Evolutionary conservation across 2,797 vertebrate genomes (phyloP).

Genomic region (Emydoidea blandingii): DNA sequence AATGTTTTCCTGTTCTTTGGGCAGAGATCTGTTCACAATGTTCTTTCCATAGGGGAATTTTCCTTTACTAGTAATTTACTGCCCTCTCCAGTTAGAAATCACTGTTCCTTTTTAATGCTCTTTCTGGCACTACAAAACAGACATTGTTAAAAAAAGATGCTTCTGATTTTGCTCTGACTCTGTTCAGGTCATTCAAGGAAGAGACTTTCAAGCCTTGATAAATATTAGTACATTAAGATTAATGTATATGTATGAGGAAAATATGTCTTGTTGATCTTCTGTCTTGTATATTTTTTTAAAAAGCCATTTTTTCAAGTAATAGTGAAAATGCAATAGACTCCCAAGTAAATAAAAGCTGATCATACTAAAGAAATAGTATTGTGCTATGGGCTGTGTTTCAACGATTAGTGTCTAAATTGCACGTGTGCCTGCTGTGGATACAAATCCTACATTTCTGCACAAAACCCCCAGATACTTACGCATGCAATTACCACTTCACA

Average conservation of each 20-base stretch:
- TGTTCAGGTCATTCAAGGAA: constrained; percentile 11
- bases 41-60: constrained; percentile 5
- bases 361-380: not conserved
- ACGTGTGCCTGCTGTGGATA: not conserved
- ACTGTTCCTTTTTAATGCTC: not conserved
- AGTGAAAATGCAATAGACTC: not conserved
- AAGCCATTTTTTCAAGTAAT: not conserved
- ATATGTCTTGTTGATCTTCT: not conserved
- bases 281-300: not conserved
- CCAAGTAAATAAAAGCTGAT: not conserved
- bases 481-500: not conserved
- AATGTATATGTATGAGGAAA: not conserved
- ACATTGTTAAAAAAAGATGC: not conserved
- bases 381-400: not conserved
- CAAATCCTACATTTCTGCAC: not conserved
- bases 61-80: not conserved
- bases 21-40: not conserved
- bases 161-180: constrained; percentile 13
- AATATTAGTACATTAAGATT: not conserved
- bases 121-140: constrained; percentile 7
- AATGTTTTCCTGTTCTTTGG: not conserved
- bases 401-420: not conserved
- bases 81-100: not conserved
- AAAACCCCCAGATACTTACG: not conserved
- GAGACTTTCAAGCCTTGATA: not conserved